Percentiles rank a stretch among this genome's conserved stretches.
phyloP scores from a whole-genome alignment of 1,140 invertebrate genomes.

The Dolichoris vasculosae region DNA sequence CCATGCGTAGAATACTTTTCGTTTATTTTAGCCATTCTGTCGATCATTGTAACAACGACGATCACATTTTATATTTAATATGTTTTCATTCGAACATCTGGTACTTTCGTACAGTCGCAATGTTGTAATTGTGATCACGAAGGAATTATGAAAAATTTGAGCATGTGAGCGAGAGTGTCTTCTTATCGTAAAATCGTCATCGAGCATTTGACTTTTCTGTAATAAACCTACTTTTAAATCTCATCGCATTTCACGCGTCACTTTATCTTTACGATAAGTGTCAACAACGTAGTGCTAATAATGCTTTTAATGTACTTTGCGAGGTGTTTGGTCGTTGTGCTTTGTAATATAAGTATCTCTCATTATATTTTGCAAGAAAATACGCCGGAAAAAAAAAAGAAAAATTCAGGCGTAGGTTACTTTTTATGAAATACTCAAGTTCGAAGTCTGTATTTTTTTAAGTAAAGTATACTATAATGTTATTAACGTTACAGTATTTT shows the following conservation, averaged over 20 bases:
- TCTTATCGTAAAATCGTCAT: conserved; percentile 31
- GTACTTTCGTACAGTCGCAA: too few species aligned
- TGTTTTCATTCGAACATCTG: neutral
- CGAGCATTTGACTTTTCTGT: conserved; percentile 18
- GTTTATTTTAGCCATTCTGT: conserved; percentile 2
- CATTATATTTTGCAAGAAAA: too few species aligned
- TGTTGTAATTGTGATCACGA: neutral
- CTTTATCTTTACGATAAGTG: conserved; percentile 49
- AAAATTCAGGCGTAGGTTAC: neutral
- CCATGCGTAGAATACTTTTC: neutral
- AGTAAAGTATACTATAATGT: neutral
- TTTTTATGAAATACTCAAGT: neutral
- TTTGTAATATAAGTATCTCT: neutral
- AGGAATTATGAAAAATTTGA: neutral
- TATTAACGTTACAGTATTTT: neutral
- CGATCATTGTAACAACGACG: neutral
- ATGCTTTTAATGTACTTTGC: neutral
- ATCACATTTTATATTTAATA: neutral
- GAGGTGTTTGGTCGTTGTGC: neutral
- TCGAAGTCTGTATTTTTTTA: neutral
- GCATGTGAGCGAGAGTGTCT: neutral
- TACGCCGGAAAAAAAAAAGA: neutral
- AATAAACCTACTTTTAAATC: conserved; percentile 48
- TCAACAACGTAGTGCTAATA: conserved; percentile 34
- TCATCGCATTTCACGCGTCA: conserved; percentile 46